A percentile compares a stretch with the other conserved stretches of the same genome.
These are phyloP conservation scores for Apolygus lucorum DNA, from an alignment of 1,140 invertebrate species.

Conservation along the genomic window DNA sequence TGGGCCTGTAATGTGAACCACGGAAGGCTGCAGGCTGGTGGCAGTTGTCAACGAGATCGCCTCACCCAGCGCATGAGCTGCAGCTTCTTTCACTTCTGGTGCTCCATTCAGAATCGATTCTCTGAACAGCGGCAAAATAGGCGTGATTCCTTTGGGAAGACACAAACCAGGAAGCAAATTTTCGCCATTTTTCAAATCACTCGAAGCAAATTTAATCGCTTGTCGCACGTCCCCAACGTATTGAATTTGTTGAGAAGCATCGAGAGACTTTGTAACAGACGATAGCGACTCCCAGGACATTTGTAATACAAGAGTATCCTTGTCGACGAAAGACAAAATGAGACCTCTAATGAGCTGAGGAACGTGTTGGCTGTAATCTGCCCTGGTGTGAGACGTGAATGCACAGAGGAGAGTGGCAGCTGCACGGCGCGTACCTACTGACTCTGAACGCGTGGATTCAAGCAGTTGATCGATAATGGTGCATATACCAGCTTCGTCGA, in stretches of 20 bases:
- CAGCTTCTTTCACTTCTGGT: constrained; percentile 90
- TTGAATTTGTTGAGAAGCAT: constrained; percentile 66
- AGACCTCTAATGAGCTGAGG: constrained; percentile 80
- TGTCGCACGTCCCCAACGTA: constrained; percentile 84
- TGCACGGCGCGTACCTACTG: constrained; percentile 53
- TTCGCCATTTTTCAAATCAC: constrained; percentile 71
- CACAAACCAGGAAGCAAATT: constrained; percentile 83
- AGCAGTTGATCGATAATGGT: constrained; percentile 86
- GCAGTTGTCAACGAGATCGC: constrained; percentile 79
- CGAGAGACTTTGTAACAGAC: constrained; percentile 79
- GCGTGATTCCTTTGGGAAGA: constrained; percentile 86
- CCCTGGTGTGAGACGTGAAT: constrained; percentile 80
- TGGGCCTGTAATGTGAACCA: constrained; percentile 94
- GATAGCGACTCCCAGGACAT: constrained; percentile 83
- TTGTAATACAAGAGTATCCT: constrained; percentile 62
- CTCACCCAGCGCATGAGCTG: constrained; percentile 87
- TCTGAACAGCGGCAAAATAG: constrained; percentile 87
- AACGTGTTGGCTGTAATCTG: constrained; percentile 77
- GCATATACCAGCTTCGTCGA: constrained; percentile 76
- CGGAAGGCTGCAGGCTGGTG: constrained; percentile 81
- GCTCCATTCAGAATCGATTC: constrained; percentile 92
- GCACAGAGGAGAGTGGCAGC: constrained; percentile 78
- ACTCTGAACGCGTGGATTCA: constrained; percentile 59
- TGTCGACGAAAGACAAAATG: constrained; percentile 74
- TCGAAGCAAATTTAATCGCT: constrained; percentile 79